A percentile compares a stretch with the other conserved stretches of the same genome.
These are phyloP conservation scores for Lucilia sericata DNA, from an alignment of 1,140 invertebrate genomes.

Conservation along the genomic window DNA sequence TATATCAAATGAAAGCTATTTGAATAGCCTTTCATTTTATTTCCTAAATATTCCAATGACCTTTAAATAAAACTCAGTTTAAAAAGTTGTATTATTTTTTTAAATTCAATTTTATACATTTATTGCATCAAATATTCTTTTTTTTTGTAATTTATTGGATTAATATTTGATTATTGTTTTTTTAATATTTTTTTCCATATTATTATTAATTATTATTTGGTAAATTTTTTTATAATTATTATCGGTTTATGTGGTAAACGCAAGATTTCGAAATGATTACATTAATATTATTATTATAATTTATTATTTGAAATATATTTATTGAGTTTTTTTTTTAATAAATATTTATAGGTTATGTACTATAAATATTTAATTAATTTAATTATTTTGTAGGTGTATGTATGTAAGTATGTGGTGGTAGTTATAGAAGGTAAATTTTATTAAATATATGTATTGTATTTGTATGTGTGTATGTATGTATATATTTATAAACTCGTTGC, in stretches of 20 bases:
- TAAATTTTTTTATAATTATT: not conserved
- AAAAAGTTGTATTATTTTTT: constrained; percentile 35
- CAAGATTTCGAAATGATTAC: constrained; percentile 14
- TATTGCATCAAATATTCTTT: constrained; percentile 63
- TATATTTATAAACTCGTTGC: constrained; percentile 11
- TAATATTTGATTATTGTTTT: constrained; percentile 25
- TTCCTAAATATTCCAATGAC: too few species aligned
- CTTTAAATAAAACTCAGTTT: too few species aligned
- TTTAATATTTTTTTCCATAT: not conserved
- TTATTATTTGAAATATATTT: not conserved
- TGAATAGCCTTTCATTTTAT: too few species aligned
- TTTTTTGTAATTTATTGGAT: constrained; percentile 47
- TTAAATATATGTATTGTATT: too few species aligned
- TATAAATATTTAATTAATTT: not conserved
- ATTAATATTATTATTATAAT: not conserved
- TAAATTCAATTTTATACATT: constrained; percentile 64
- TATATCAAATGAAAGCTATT: too few species aligned
- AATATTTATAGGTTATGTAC: not conserved
- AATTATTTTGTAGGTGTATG: not conserved
- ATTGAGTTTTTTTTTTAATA: not conserved
- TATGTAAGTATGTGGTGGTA: not conserved
- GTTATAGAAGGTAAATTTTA: not conserved
- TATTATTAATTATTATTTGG: not conserved
- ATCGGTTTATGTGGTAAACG: not conserved
- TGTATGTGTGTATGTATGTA: not conserved